These are phyloP conservation scores for Sylvia borin DNA, from an alignment of 2,797 vertebrate genomes.

Conservation along the genomic window DNA sequence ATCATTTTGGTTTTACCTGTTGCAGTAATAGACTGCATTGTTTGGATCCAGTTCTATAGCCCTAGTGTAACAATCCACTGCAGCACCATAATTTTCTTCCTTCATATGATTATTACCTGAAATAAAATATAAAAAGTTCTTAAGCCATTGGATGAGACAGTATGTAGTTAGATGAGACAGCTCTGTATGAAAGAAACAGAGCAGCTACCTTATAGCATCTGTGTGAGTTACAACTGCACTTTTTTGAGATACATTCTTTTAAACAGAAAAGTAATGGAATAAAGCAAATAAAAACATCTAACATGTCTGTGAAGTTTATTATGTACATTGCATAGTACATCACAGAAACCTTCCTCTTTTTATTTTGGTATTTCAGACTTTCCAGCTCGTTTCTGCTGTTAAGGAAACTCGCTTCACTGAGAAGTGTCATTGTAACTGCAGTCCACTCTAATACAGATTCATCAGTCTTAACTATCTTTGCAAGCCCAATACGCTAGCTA, in stretches of 20 bases:
- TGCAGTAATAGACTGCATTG: conserved; percentile 97
- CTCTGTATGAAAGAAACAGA: not conserved
- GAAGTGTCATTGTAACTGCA: not conserved
- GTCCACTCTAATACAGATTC: not conserved
- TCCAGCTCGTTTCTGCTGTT: not conserved
- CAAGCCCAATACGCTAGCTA: not conserved
- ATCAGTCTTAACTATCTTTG: not conserved
- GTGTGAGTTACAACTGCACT: not conserved
- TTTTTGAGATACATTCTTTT: not conserved
- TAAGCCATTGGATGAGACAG: not conserved
- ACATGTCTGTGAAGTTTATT: not conserved
- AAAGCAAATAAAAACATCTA: not conserved
- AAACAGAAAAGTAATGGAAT: not conserved
- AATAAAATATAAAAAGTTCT: conserved; percentile 49
- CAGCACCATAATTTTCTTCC: conserved; percentile 93
- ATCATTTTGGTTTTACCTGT: conserved; percentile 81
- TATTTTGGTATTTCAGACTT: not conserved
- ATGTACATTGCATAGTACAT: not conserved
- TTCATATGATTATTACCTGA: conserved; percentile 98
- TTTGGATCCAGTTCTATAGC: conserved; percentile 93
- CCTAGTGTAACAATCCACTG: conserved; percentile 92
- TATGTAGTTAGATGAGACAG: not conserved
- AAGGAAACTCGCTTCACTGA: not conserved
- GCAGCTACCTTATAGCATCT: not conserved
- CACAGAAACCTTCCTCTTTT: not conserved